Base-by-base conservation (phyloP, 2,888 invertebrate genomes). In the Caradrina kadenii region DNA sequence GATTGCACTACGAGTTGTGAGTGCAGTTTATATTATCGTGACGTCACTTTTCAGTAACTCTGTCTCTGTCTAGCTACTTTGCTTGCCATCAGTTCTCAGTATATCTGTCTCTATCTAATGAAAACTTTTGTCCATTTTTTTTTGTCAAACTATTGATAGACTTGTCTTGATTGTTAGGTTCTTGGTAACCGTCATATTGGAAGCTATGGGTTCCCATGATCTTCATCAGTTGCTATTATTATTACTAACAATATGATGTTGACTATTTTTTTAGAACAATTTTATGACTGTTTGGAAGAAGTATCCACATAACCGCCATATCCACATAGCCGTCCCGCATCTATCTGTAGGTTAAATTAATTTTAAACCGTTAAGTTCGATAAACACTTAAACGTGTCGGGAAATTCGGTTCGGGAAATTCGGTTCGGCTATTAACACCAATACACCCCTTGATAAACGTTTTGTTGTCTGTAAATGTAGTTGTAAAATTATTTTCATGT, bases 241-340 rank as follows among this genome's bases (percentile, higher is more conserved):
- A 5, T 58, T 22, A 58, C 58, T 58, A 58, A 58, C 58, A 45
- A 58, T 42, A 10, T 39, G 39, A 13, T 21, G 35, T 67, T 67
- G 53, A 53, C 17, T 35, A 26, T 54, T 35, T 19, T 1, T 45
- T 35, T 15, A 63, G 10, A 4, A 35, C 17, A 15, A 10, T 35
- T 35, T 39, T 39, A 39, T 11, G 8, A 39, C 8, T 39, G 39
- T 39, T 13, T 39, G 11, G 11, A 39, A 11, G 39, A 39, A 8
- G 2, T 15, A 39, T 6, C 54, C 1, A 17, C 35, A 60, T 1
- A 48, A 60, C 31, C 19, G n/a, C n/a, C n/a, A n/a, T 15, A 39
- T 6, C 54, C 1, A 17, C 35, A 60, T 1, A 48, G n/a, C 1
- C 11, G 35, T 35, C 35, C 8, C 8, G 8, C 8, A 8, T 39